A percentile compares a stretch with the other conserved stretches of the same genome.
Conservation (phyloP, 2,797 vertebrate genomes). For the Rhinogobio ventralis region DNA sequence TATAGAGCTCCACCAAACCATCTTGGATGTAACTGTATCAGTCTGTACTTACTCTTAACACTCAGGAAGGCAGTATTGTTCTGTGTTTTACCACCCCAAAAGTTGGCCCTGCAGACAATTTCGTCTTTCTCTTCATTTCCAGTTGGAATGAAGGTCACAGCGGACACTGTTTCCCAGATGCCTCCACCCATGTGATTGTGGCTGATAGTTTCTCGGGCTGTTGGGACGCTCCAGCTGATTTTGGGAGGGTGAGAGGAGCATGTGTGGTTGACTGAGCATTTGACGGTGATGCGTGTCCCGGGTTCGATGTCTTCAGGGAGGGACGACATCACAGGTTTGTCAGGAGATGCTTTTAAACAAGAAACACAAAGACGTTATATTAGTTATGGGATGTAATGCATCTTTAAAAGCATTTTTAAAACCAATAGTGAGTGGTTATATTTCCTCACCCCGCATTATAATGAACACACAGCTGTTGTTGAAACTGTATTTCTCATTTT, state of each 20-base stretch:
- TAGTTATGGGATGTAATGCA: neutral
- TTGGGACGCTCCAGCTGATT: constrained; percentile 68
- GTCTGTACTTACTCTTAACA: constrained; percentile 63
- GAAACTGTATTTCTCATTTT: constrained; percentile 56
- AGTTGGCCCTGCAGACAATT: constrained; percentile 65
- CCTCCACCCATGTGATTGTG: constrained; percentile 42
- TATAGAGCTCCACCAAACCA: neutral
- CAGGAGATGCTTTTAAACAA: constrained; percentile 55
- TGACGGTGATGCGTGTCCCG: constrained; percentile 59
- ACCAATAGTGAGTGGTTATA: neutral
- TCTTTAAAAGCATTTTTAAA: neutral
- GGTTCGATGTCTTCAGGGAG: constrained; percentile 64
- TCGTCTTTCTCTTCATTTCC: constrained; percentile 61
- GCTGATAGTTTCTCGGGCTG: constrained; percentile 39
- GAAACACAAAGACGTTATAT: neutral
- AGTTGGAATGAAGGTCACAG: constrained; percentile 63
- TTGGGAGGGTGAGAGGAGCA: constrained; percentile 68
- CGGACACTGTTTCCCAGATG: constrained; percentile 68
- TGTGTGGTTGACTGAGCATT: constrained; percentile 71
- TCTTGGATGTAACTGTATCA: neutral
- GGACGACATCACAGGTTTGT: constrained; percentile 64
- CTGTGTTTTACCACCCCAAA: constrained; percentile 62
- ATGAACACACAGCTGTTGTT: constrained; percentile 74
- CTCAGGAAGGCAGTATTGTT: constrained; percentile 52
- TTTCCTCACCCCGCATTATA: constrained; percentile 67